These are phyloP conservation scores for Notechis scutatus DNA, from an alignment of 2,113 vertebrate genomes.

Conservation along the genomic window DNA sequence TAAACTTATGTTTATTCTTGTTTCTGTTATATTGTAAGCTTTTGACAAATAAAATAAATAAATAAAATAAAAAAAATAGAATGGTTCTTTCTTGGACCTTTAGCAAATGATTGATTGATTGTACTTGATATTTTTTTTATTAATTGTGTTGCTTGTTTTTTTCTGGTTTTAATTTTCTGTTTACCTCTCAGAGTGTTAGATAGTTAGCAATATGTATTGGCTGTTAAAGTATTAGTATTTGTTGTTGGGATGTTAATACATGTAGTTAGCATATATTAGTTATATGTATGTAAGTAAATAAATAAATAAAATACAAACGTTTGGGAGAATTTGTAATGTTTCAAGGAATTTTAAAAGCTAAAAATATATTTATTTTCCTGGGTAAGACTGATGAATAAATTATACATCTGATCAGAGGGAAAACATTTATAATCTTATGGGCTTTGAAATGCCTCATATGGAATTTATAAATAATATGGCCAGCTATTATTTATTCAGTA, in stretches of 20 bases:
- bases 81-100: not conserved
- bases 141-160: not conserved
- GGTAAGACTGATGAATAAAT: conserved; percentile 65
- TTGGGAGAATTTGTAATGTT: conserved; percentile 43
- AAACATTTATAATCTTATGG: conserved; percentile 47
- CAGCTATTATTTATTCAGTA: conserved; percentile 48
- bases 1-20: too few species aligned
- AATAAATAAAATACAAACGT: not conserved
- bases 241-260: not conserved
- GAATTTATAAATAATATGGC: conserved; percentile 44
- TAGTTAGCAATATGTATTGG: not conserved
- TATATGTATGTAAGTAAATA: not conserved
- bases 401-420: conserved; percentile 35
- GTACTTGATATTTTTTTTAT: not conserved
- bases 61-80: not conserved
- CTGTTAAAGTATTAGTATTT: not conserved
- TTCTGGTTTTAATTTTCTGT: not conserved
- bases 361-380: conserved; percentile 51
- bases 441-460: conserved; percentile 32
- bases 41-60: too few species aligned
- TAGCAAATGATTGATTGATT: not conserved
- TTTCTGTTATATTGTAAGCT: too few species aligned
- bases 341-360: conserved; percentile 52
- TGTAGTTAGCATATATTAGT: not conserved
- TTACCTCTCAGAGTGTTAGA: not conserved